These are phyloP conservation scores for Harmothoe impar DNA, from an alignment of 2,888 invertebrate genomes.

Conservation along the genomic window DNA sequence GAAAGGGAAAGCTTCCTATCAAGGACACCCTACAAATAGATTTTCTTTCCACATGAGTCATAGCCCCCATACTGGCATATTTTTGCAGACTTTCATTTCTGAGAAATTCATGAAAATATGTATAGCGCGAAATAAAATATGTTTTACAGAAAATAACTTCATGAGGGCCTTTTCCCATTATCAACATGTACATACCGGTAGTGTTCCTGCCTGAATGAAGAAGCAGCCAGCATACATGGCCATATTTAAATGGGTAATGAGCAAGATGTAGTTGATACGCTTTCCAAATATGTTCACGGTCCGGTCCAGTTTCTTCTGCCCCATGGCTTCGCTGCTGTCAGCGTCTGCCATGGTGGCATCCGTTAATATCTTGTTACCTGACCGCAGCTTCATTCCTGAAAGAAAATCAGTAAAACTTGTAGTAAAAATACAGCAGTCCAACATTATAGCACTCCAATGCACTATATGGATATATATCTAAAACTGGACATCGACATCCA, in stretches of 20 bases:
- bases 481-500: too few species aligned
- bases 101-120: too few species aligned
- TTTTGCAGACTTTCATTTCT: too few species aligned
- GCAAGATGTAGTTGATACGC: constrained; percentile 63
- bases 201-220: constrained; percentile 78
- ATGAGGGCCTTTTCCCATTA: too few species aligned
- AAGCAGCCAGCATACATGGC: constrained; percentile 78
- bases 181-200: constrained; percentile 76
- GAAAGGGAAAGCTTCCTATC: too few species aligned
- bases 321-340: background rate
- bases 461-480: too few species aligned
- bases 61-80: too few species aligned
- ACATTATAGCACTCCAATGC: too few species aligned
- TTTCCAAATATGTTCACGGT: constrained; percentile 34
- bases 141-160: too few species aligned
- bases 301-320: background rate
- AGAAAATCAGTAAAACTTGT: background rate
- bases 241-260: constrained; percentile 75
- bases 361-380: background rate
- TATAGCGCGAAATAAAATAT: too few species aligned
- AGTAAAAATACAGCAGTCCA: background rate
- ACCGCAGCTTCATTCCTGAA: constrained; percentile 47
- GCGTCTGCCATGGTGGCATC: background rate
- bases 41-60: too few species aligned
- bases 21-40: too few species aligned